Evolutionary conservation across 2,888 invertebrate species (phyloP).

Genomic region (Linyphia triangularis): DNA sequence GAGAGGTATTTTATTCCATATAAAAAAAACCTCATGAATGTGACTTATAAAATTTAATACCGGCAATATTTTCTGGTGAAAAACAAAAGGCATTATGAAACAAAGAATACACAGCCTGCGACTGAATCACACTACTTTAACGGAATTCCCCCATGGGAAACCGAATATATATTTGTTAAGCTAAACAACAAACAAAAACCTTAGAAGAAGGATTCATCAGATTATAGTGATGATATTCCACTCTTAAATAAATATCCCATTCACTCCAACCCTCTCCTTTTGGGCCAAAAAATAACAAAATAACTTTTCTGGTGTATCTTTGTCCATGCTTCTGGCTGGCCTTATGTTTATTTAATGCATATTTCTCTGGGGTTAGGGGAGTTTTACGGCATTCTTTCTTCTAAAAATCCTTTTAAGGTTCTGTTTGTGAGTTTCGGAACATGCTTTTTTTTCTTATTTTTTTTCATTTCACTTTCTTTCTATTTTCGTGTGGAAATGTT

Average conservation of each 20-base stretch:
- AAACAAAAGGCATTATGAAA: neutral
- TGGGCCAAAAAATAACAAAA: neutral
- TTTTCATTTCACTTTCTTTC: no score
- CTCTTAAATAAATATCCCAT: neutral
- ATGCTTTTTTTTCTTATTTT: neutral
- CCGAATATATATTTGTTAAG: neutral
- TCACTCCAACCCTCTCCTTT: neutral
- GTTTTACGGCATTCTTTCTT: neutral
- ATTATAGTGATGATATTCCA: neutral
- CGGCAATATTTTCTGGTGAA: neutral
- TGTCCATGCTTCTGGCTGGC: neutral
- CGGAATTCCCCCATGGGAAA: neutral
- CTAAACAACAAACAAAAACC: neutral
- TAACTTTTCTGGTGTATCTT: neutral
- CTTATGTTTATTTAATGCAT: neutral
- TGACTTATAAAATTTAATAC: neutral
- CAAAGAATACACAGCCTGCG: no score
- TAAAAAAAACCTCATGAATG: no score
- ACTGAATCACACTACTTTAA: no score
- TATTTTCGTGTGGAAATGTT: neutral
- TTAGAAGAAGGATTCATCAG: neutral
- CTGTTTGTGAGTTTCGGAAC: neutral
- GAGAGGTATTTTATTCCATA: no score
- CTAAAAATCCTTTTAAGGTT: neutral
- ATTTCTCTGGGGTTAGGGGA: slow-evolving; percentile 3